Base-by-base conservation (phyloP, 2,113 vertebrate species). In the Stictonetta naevosa region DNA sequence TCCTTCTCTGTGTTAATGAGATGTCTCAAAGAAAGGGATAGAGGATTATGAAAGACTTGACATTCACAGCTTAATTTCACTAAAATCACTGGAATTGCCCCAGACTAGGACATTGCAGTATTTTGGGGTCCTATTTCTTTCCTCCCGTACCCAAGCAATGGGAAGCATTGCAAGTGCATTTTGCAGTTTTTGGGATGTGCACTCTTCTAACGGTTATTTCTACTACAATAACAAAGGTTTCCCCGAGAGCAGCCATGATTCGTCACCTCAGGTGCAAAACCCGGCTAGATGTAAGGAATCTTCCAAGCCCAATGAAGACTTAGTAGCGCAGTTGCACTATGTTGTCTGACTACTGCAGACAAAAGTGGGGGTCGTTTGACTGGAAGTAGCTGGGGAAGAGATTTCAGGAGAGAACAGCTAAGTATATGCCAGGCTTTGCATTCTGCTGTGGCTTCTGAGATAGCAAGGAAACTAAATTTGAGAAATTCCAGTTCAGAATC, bases 351-450 rank as follows among this genome's bases (percentile, higher is more conserved):
- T 8, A 2, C n/a, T 10, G 44, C 14, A 66, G 38, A 6, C 23
- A 8, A 7, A 29, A 22, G 26, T 8, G 40, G 13, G 80, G 26
- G 16, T 7, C 17, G 44, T 55, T 66, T 34, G 38, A 29, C 52
- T 48, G 28, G 29, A 71, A 46, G 29, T 19, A 33, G 36, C 28
- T 28, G 11, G 52, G 31, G 34, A 53, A 33, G 44, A 28, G 52
- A 29, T 48, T 55, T 53, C 4, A 48, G 79, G n/a, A n/a, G 63
- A 52, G 34, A 55, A 42, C 7, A 48, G 3, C 8, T 21, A 40
- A 13, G 10, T 22, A 0, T 28, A 3, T 3, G 10, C 44, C 10
- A 17, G 29, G 12, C 18, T 60, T 48, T 26, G n/a, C 8, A 1
- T 36, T 10, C 22, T 31, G 67, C 8, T 63, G 31, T 69, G 62